phyloP scores from a whole-genome alignment of 2,888 invertebrate genomes.

The Cheilosia variabilis region DNA sequence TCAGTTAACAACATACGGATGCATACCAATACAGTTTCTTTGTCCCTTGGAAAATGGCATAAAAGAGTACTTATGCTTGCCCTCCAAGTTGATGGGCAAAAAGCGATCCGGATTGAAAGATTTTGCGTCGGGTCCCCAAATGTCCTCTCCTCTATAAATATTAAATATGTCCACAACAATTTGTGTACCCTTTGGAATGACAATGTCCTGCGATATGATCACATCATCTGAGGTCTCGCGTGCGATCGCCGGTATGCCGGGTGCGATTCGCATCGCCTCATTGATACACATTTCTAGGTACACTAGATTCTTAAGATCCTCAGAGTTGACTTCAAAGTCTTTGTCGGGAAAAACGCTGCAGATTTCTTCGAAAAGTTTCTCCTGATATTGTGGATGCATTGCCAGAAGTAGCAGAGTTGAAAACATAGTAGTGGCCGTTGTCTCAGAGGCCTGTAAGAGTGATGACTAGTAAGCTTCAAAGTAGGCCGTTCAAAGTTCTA shows the following conservation, averaged over 20 bases:
- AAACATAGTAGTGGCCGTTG: slow-evolving; percentile 76
- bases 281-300: slow-evolving; percentile 77
- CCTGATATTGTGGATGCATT: slow-evolving; percentile 76
- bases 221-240: slow-evolving; percentile 69
- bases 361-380: slow-evolving; percentile 77
- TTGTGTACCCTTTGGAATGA: slow-evolving; percentile 73
- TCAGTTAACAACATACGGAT: too few species aligned
- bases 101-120: slow-evolving; percentile 77
- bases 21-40: slow-evolving; percentile 74
- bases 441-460: slow-evolving; percentile 74
- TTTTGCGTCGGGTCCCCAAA: slow-evolving; percentile 77
- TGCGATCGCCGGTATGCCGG: slow-evolving; percentile 76
- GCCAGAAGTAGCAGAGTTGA: slow-evolving; percentile 78
- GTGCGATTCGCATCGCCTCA: slow-evolving; percentile 76
- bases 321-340: not conserved
- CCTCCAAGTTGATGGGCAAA: slow-evolving; percentile 73
- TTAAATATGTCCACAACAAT: slow-evolving; percentile 79
- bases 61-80: slow-evolving; percentile 77
- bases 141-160: slow-evolving; percentile 76
- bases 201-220: slow-evolving; percentile 56
- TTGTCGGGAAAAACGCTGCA: slow-evolving; percentile 46
- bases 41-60: slow-evolving; percentile 79
- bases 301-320: slow-evolving; percentile 56
- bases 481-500: not conserved
- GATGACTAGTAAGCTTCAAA: too few species aligned